Evolutionary conservation across 2,797 vertebrate species (phyloP).

Genomic region (Coracias cyanogaster): DNA sequence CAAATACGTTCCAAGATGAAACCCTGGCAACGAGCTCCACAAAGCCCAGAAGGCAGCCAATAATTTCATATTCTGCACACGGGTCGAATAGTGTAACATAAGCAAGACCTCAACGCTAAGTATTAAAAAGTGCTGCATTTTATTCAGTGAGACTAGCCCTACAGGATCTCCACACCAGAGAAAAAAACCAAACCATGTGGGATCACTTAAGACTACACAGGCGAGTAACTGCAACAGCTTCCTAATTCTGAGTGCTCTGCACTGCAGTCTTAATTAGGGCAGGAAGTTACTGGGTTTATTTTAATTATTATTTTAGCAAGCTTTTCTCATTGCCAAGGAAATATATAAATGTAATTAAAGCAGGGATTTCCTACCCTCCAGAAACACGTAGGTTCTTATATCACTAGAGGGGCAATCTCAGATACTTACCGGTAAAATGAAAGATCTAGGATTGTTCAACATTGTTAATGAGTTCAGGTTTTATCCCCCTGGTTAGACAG

Average conservation of each 20-base stretch:
- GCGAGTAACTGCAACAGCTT: not conserved
- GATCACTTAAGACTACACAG: not conserved
- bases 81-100: not conserved
- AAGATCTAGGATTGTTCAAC: not conserved
- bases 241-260: not conserved
- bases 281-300: not conserved
- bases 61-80: not conserved
- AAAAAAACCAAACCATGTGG: not conserved
- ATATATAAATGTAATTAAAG: not conserved
- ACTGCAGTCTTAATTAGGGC: not conserved
- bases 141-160: not conserved
- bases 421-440: not conserved
- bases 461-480: not conserved
- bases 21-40: rapidly evolving
- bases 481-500: not conserved
- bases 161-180: not conserved
- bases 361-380: not conserved
- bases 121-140: not conserved
- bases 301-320: not conserved
- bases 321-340: not conserved
- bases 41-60: not conserved
- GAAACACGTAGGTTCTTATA: rapidly evolving
- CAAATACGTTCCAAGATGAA: not conserved
- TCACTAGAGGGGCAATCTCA: not conserved
- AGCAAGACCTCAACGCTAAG: not conserved